A percentile compares a stretch with the other conserved stretches of the same genome.
These are phyloP conservation scores for Aphelenchoides besseyi DNA, from an alignment of 1,140 invertebrate species.

Conservation along the genomic window DNA sequence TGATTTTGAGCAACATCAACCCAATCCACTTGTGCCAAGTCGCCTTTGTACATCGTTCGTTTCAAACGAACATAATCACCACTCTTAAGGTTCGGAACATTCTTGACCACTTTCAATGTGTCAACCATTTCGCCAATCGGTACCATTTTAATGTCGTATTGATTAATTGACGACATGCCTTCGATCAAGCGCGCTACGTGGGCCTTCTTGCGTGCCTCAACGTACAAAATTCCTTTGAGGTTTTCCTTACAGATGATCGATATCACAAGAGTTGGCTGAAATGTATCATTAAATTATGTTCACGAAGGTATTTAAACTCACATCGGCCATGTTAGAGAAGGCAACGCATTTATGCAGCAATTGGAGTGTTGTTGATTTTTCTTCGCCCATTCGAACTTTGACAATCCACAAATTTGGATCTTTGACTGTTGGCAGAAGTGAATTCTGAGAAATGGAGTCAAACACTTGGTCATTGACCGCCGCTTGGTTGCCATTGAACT, in stretches of 20 bases:
- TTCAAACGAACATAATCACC: conserved; percentile 94
- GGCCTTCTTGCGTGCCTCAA: conserved; percentile 94
- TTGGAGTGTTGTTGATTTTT: conserved; percentile 81
- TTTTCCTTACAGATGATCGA: conserved; percentile 91
- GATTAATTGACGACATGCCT: conserved; percentile 69
- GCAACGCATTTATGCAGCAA: conserved; percentile 93
- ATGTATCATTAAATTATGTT: conserved; percentile 25
- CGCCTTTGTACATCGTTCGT: conserved; percentile 88
- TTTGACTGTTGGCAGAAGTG: conserved; percentile 84
- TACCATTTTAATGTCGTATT: conserved; percentile 74
- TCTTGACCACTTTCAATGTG: conserved; percentile 88
- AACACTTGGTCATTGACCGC: conserved; percentile 85
- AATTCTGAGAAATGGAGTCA: conserved; percentile 96
- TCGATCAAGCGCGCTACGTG: conserved; percentile 92
- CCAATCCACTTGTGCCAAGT: conserved; percentile 80
- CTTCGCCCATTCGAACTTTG: conserved; percentile 92
- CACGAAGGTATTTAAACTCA: conserved; percentile 39
- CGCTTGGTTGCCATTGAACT: conserved; percentile 79
- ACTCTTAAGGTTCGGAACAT: conserved; percentile 80
- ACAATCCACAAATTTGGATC: conserved; percentile 99
- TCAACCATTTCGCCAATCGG: conserved; percentile 99
- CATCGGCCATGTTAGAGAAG: conserved; percentile 75
- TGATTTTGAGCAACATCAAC: conserved; percentile 84
- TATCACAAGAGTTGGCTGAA: conserved; percentile 86
- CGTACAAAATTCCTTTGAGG: conserved; percentile 95